Evolutionary conservation across 2,113 vertebrate genomes (phyloP).

Genomic region (Dasyurus viverrinus): DNA sequence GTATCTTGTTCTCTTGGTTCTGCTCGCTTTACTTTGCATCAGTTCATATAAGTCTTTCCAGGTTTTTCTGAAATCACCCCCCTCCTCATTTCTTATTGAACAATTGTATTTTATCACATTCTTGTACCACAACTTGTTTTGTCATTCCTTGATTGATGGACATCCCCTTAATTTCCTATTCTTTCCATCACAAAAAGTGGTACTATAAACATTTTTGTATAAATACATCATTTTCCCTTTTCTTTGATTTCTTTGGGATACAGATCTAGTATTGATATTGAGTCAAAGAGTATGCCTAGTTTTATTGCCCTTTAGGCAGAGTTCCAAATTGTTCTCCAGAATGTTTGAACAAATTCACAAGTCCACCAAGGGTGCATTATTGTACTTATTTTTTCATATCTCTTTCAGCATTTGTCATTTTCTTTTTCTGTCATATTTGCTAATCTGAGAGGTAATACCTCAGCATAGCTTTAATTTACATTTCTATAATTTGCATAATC

Average conservation of each 20-base stretch:
- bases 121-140: background rate
- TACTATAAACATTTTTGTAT: no score
- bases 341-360: background rate
- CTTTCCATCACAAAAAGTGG: no score
- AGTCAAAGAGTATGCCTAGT: background rate
- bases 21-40: background rate
- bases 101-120: background rate
- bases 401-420: background rate
- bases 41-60: background rate
- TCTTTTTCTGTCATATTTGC: background rate
- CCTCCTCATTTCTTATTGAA: background rate
- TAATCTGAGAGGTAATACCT: background rate
- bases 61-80: background rate
- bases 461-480: background rate
- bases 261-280: no score
- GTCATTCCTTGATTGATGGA: background rate
- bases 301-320: background rate
- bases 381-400: background rate
- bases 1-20: background rate
- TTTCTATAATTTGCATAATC: background rate
- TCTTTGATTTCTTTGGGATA: no score
- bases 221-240: no score
- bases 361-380: background rate
- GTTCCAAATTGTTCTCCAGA: background rate
- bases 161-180: no score